Evolutionary conservation across 2,888 invertebrate species (phyloP), one percentile per base, ranked within the genome.

Genomic region (Drosophila villosipedis): DNA sequence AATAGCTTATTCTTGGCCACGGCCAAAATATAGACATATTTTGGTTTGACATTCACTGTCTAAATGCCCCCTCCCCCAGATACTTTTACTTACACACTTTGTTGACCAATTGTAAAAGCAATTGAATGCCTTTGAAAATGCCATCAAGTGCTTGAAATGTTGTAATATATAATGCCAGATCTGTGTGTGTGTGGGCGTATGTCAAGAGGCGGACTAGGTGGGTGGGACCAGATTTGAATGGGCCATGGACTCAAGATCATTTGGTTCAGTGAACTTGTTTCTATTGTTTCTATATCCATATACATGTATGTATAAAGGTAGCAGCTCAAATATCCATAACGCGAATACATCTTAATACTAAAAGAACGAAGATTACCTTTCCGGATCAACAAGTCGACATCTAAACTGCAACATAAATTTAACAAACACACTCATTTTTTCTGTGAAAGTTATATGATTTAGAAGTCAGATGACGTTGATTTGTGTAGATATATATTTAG

Each of bases 1-100:
- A 57, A 75, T 37, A 47, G 52, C 16, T 68, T 19, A 9, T 28
- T 39, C 28, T 39, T 85, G 83, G 86, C 84, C 84, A 85, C 55
- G 78, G 78, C 52, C 81, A 73, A 7, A 22, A 62, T 30, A 54
- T 61, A 22, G 39, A 14, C 16, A 10, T 25, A 41, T 41, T 66
- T 53, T 52, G 59, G 49, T 77, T 73, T 84, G 83, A 84, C 83
- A 82, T 84, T 84, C 75, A 33, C 22, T 58, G 25, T 57, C 33
- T 28, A 33, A 16, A 35, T 41, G 39, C 41, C 33, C 33, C 4
- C 33, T 3, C 10, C 10, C 10, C 28, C 14, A 52, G n/a, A n/a
- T 14, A 57, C 28, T 37, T 41, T 41, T 30, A 37, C 71, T 49
- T 55, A 55, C 62, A 63, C 59, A 77, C 67, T 62, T 37, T 62